These are phyloP conservation scores for Sarcophilus harrisii DNA, from an alignment of 2,797 vertebrate genomes.

Conservation along the genomic window DNA sequence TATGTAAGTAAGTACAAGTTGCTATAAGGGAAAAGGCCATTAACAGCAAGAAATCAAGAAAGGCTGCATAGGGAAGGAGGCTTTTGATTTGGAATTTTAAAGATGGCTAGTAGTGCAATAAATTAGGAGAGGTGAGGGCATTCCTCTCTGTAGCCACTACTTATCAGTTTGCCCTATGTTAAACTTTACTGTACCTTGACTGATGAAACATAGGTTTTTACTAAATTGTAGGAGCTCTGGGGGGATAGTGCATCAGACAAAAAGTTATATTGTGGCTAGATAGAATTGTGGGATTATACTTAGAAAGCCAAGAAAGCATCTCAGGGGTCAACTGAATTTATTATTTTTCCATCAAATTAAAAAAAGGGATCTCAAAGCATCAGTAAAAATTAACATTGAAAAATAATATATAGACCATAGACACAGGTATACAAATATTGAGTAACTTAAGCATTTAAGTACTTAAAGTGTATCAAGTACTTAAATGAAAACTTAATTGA, in stretches of 20 bases:
- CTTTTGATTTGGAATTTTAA: too few relatives aligned
- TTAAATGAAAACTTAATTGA: background rate
- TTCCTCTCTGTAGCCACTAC: background rate
- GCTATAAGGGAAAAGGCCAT: background rate
- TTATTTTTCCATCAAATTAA: background rate
- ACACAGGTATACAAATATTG: background rate
- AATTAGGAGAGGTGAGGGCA: background rate
- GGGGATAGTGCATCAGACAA: background rate
- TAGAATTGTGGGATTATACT: background rate
- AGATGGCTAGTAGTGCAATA: background rate
- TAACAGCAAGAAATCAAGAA: background rate
- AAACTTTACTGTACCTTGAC: background rate
- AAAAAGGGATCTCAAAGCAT: background rate
- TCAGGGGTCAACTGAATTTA: background rate
- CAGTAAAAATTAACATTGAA: background rate
- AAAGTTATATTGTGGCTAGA: background rate
- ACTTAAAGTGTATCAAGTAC: background rate
- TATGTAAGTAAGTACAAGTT: background rate
- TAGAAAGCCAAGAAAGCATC: background rate
- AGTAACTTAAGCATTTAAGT: background rate
- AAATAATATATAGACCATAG: too few relatives aligned
- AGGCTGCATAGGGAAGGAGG: too few relatives aligned
- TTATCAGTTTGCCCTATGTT: background rate
- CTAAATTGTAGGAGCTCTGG: background rate
- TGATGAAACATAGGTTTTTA: background rate